phyloP scores from a whole-genome alignment of 2,113 vertebrate species.

The Notothenia coriiceps region DNA sequence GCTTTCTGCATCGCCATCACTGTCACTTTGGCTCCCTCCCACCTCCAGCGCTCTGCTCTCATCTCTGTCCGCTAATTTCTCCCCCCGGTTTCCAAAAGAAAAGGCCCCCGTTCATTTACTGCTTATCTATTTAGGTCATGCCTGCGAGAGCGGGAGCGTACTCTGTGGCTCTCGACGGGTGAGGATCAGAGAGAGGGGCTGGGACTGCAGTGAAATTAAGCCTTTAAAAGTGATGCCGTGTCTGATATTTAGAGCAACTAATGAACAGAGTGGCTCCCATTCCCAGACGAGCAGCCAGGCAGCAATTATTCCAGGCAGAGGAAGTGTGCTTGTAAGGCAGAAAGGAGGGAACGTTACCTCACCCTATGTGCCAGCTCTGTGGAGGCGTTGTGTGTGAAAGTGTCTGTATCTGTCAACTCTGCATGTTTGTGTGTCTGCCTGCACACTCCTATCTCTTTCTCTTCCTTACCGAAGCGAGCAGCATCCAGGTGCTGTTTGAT shows the following conservation, averaged over 20 bases:
- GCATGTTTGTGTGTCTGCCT: neutral
- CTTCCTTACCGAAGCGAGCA: slow-evolving; percentile 19
- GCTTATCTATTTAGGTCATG: slow-evolving; percentile 80
- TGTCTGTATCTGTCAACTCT: slow-evolving; percentile 3
- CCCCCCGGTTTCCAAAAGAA: slow-evolving; percentile 44
- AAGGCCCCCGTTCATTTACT: slow-evolving; percentile 57
- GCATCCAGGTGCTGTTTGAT: slow-evolving; percentile 51
- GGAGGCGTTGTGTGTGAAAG: slow-evolving; percentile 22
- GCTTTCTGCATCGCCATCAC: slow-evolving; percentile 37
- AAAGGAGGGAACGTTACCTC: slow-evolving; percentile 60
- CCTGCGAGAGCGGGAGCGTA: slow-evolving; percentile 62
- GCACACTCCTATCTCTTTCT: neutral
- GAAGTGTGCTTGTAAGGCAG: slow-evolving; percentile 73
- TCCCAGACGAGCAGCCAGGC: slow-evolving; percentile 64
- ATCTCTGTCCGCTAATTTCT: slow-evolving; percentile 52
- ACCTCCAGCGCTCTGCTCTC: slow-evolving; percentile 11
- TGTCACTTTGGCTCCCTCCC: slow-evolving; percentile 26
- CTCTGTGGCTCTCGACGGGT: slow-evolving; percentile 57
- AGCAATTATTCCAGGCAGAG: slow-evolving; percentile 75
- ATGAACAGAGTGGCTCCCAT: slow-evolving; percentile 67
- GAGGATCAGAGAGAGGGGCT: slow-evolving; percentile 58
- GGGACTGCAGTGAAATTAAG: slow-evolving; percentile 72
- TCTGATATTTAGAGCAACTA: slow-evolving; percentile 76
- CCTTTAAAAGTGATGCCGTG: slow-evolving; percentile 73
- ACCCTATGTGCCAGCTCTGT: slow-evolving; percentile 56